Conservation (phyloP, 2,888 invertebrate species). For the Drosophila bunnanda region DNA sequence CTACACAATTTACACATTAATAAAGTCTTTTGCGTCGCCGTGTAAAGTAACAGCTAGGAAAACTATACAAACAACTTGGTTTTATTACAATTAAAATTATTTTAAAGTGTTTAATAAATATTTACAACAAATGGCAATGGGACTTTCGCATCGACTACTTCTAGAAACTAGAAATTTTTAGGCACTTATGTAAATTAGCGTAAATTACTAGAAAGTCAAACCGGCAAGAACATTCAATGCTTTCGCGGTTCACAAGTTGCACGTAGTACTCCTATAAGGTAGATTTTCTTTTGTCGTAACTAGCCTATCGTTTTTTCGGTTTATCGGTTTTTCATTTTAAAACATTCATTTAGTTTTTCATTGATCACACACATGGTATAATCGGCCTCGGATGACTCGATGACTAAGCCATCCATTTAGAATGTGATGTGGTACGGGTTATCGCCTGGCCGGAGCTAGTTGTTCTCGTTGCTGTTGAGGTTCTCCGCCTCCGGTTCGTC, state of each 20-base stretch:
- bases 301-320: conserved; percentile 22
- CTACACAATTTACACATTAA: conserved; percentile 42
- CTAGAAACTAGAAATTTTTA: conserved; percentile 51
- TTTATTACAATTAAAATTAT: conserved; percentile 36
- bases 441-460: conserved; percentile 13
- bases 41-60: conserved; percentile 43
- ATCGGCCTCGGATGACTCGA: conserved; percentile 37
- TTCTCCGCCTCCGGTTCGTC: conserved; percentile 80
- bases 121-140: conserved; percentile 75
- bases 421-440: conserved; percentile 47
- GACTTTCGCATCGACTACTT: conserved; percentile 43
- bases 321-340: conserved; percentile 4
- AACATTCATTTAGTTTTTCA: conserved; percentile 12
- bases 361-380: conserved; percentile 13
- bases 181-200: conserved; percentile 45
- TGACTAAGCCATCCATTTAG: conserved; percentile 47
- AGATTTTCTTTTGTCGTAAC: conserved; percentile 32
- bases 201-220: conserved; percentile 30
- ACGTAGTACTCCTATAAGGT: conserved; percentile 40
- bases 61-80: conserved; percentile 44
- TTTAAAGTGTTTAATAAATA: conserved; percentile 68
- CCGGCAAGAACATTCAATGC: conserved; percentile 61
- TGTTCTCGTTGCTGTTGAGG: conserved; percentile 72
- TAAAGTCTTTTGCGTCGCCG: conserved; percentile 70
- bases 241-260: conserved; percentile 47